Evolutionary conservation across 2,113 vertebrate genomes (phyloP).

Genomic region (Pterocles orientalis): DNA sequence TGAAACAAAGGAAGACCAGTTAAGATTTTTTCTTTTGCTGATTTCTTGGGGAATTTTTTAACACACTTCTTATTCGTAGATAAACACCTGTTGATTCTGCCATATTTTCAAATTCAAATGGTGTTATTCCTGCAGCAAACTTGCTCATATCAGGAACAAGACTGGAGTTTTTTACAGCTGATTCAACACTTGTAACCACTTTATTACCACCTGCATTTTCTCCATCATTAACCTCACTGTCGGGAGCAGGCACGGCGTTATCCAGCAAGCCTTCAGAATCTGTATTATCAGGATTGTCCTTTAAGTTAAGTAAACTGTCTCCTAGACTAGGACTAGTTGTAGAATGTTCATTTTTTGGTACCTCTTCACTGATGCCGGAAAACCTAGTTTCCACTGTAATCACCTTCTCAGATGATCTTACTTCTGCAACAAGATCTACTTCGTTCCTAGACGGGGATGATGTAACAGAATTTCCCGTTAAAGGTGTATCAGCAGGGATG

Average conservation of each 20-base stretch:
- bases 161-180: slow-evolving; percentile 43
- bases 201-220: not conserved
- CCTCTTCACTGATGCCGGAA: not conserved
- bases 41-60: slow-evolving; percentile 92
- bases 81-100: slow-evolving; percentile 93
- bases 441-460: slow-evolving; percentile 80
- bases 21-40: slow-evolving; percentile 82
- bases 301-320: not conserved
- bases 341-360: not conserved
- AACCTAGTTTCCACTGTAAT: not conserved
- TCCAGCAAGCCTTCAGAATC: not conserved
- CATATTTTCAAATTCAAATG: slow-evolving; percentile 94
- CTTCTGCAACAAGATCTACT: slow-evolving; percentile 68
- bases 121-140: slow-evolving; percentile 92
- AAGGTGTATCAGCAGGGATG: slow-evolving; percentile 78
- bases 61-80: slow-evolving; percentile 86
- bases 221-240: not conserved
- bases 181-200: not conserved
- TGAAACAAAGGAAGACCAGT: not conserved
- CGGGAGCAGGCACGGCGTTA: not conserved
- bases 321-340: not conserved
- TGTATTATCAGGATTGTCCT: not conserved
- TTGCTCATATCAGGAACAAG: slow-evolving; percentile 90
- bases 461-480: slow-evolving; percentile 78
- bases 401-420: slow-evolving; percentile 12